Percentiles rank a stretch among this genome's conserved stretches.
Evolutionary conservation across 2,113 vertebrate genomes (phyloP).

Genomic region (Cryptotis parvus): DNA sequence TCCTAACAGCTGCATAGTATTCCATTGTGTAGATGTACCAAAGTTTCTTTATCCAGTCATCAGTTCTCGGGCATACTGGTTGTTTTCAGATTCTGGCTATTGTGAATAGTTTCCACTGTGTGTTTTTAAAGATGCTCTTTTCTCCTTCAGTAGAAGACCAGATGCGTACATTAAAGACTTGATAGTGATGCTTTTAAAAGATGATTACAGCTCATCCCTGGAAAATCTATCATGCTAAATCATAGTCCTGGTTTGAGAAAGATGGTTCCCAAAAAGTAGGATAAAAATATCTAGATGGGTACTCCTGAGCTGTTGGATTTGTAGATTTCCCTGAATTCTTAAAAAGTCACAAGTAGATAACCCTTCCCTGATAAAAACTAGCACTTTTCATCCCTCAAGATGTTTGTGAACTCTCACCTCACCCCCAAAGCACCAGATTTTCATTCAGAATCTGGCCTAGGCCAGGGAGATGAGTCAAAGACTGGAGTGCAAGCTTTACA

Average conservation of each 20-base stretch:
- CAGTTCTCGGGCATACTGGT: too few species aligned
- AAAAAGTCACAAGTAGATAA: neutral
- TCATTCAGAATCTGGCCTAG: too few species aligned
- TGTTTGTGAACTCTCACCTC: neutral
- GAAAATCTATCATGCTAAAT: slow-evolving; percentile 27
- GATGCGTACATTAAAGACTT: slow-evolving; percentile 43
- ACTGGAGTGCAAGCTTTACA: too few species aligned
- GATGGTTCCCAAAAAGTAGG: neutral
- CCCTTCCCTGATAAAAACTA: neutral
- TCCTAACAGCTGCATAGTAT: too few species aligned
- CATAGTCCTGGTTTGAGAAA: slow-evolving; percentile 20
- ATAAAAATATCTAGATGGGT: neutral
- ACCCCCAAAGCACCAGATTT: too few species aligned
- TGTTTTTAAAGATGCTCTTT: slow-evolving; percentile 41
- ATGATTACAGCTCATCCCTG: slow-evolving; percentile 21
- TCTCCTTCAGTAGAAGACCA: slow-evolving; percentile 9
- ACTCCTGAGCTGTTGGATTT: neutral
- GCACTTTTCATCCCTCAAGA: neutral
- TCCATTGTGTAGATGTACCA: too few species aligned
- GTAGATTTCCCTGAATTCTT: slow-evolving; percentile 36
- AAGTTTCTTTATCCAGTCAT: too few species aligned
- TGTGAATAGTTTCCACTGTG: too few species aligned
- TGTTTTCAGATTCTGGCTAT: too few species aligned
- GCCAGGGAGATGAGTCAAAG: too few species aligned
- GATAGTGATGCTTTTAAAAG: slow-evolving; percentile 3